Percentiles rank a stretch among this genome's conserved stretches.
phyloP scores from a whole-genome alignment of 2,113 vertebrate genomes.

The Psammodynastes pulverulentus region DNA sequence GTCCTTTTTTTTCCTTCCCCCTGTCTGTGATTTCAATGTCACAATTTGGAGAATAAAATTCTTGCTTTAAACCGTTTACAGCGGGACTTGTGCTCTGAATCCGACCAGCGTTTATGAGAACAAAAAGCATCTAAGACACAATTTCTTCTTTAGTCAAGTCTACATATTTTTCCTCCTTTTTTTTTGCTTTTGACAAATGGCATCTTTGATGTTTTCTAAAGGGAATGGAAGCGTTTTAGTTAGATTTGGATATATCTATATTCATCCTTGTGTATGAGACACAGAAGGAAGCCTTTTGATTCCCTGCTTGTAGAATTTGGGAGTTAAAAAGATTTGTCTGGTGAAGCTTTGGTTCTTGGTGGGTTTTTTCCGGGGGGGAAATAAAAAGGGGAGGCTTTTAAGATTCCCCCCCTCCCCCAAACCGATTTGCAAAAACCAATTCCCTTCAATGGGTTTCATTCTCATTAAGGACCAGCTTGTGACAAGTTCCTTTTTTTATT shows the following conservation, averaged over 20 bases:
- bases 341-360: slow-evolving; percentile 10
- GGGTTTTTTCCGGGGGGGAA: neutral
- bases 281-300: slow-evolving; percentile 12
- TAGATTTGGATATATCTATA: neutral
- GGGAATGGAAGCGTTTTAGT: neutral
- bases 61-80: neutral
- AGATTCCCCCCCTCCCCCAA: neutral
- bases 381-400: neutral
- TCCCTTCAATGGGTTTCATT: slow-evolving; percentile 60
- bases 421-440: slow-evolving; percentile 54
- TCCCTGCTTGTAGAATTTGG: neutral
- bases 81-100: neutral
- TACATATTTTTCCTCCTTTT: neutral
- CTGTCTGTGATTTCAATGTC: neutral
- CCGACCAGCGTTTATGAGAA: neutral
- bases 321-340: neutral
- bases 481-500: slow-evolving; percentile 70
- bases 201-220: slow-evolving; percentile 11
- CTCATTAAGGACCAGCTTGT: slow-evolving; percentile 69
- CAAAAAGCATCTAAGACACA: neutral
- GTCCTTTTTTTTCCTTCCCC: neutral
- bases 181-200: slow-evolving; percentile 20
- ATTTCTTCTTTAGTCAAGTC: neutral
- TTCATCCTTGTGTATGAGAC: slow-evolving; percentile 23
- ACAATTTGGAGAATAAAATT: neutral